Evolutionary conservation across 2,888 invertebrate species (phyloP).

Genomic region (Gerris lacustris): DNA sequence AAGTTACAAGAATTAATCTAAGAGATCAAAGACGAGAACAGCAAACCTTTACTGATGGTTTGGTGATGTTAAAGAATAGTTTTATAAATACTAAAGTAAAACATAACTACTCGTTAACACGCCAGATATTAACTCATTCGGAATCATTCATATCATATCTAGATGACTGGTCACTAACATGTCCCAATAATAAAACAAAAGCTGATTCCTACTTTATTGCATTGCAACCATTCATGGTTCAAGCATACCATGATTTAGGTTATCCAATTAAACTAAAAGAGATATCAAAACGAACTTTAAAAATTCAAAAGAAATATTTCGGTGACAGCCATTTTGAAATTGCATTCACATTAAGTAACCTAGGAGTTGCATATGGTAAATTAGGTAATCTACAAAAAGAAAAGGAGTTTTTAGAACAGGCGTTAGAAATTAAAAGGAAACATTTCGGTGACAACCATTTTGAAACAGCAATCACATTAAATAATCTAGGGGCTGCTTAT

Average conservation of each 20-base stretch:
- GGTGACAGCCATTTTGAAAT: neutral
- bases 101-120: no score
- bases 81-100: neutral
- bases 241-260: neutral
- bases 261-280: neutral
- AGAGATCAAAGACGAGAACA: slow-evolving; percentile 8
- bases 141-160: no score
- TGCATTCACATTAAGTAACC: neutral
- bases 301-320: neutral
- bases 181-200: no score
- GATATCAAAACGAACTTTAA: neutral
- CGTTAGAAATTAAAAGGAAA: neutral
- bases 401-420: neutral
- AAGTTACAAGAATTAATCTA: slow-evolving; percentile 15
- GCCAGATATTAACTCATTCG: no score
- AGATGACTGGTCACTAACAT: no score
- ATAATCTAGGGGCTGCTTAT: slow-evolving; percentile 2
- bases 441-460: slow-evolving; percentile 9
- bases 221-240: neutral
- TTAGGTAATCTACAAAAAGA: neutral
- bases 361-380: neutral
- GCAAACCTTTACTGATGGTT: neutral
- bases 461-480: neutral
- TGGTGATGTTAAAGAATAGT: slow-evolving; percentile 4
- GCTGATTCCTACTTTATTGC: no score